These are phyloP conservation scores for Eupithecia subfuscata DNA, from an alignment of 2,888 invertebrate species.

Conservation along the genomic window DNA sequence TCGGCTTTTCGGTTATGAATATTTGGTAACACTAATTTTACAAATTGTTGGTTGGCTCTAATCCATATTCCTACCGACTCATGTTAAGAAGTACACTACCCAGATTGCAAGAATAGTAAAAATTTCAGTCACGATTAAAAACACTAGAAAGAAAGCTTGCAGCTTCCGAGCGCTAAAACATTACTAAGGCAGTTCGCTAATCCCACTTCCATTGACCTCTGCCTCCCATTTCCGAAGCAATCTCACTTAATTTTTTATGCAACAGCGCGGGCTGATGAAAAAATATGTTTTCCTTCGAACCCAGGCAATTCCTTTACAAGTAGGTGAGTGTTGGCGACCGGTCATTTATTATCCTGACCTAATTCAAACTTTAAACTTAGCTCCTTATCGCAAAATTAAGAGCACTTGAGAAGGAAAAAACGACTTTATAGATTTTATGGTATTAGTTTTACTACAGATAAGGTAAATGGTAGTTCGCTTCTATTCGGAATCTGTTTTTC, in stretches of 20 bases:
- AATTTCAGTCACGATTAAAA: background rate
- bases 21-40: background rate
- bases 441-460: background rate
- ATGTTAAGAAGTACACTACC: background rate
- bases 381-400: background rate
- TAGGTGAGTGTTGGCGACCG: background rate
- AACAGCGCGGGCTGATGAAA: constrained; percentile 16
- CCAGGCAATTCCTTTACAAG: background rate
- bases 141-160: constrained; percentile 3
- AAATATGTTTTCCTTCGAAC: constrained; percentile 18
- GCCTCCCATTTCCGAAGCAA: constrained; percentile 37
- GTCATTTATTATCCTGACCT: background rate
- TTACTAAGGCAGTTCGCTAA: constrained; percentile 4
- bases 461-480: background rate
- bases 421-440: background rate
- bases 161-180: constrained; percentile 1
- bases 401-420: background rate
- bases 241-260: constrained; percentile 39
- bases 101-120: background rate
- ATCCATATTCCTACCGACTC: background rate
- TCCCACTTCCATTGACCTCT: constrained; percentile 40
- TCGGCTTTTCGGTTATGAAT: background rate
- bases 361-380: background rate
- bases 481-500: background rate
- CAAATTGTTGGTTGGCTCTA: background rate